These are phyloP conservation scores for Phragmatobia fuliginosa DNA, from an alignment of 2,888 invertebrate genomes.

Conservation along the genomic window DNA sequence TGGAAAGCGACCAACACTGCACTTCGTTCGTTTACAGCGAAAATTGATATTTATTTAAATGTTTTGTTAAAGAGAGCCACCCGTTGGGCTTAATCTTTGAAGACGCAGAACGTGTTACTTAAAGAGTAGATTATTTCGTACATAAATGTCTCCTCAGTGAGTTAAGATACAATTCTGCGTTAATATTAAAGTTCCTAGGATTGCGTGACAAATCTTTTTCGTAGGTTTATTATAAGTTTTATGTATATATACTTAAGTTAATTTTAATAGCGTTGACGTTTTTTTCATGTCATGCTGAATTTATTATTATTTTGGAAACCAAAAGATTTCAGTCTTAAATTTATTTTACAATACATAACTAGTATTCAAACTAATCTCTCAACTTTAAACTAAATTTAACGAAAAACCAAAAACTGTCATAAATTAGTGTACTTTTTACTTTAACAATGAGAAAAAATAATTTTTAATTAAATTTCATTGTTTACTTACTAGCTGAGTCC, in stretches of 20 bases:
- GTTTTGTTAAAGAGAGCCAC: not conserved
- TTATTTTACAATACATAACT: no score
- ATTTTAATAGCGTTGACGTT: no score
- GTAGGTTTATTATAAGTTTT: not conserved
- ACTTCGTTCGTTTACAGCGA: not conserved
- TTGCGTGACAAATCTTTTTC: not conserved
- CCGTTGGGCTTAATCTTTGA: not conserved
- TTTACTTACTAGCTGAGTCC: no score
- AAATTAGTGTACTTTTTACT: no score
- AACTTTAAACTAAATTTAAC: no score
- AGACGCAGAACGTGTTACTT: not conserved
- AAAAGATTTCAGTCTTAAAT: no score
- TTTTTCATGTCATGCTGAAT: no score
- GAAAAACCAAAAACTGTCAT: no score
- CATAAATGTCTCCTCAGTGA: not conserved
- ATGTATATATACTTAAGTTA: not conserved
- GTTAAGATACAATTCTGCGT: not conserved
- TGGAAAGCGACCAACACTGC: not conserved
- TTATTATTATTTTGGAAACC: no score
- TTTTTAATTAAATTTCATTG: no score
- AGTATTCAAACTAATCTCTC: no score
- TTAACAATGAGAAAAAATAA: no score
- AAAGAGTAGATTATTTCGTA: not conserved
- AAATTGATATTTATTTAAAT: slow-evolving; percentile 1
- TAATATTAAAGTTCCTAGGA: not conserved